Conservation (phyloP, 1,140 invertebrate genomes). For the Pogonus chalceus region DNA sequence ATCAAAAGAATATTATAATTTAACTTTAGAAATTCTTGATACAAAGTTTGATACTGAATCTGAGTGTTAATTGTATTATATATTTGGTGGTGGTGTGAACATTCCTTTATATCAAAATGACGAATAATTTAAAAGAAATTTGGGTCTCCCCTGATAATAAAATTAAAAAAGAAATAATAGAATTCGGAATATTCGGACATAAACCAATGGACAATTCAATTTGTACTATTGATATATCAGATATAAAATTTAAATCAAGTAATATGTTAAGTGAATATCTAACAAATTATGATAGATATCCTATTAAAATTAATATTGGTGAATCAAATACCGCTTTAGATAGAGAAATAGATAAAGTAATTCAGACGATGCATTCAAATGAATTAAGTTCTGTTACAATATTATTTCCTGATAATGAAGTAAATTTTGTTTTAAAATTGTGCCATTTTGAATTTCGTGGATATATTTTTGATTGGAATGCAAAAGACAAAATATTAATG, state of each 20-base stretch:
- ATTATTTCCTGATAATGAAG: constrained; percentile 13
- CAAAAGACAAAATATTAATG: constrained; percentile 25
- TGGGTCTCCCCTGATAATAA: constrained; percentile 27
- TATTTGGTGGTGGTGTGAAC: no score
- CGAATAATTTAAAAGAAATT: constrained; percentile 6
- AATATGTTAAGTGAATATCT: constrained; percentile 1
- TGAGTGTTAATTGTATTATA: constrained; percentile 26
- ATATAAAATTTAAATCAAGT: constrained; percentile 17
- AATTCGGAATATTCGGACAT: constrained; percentile 17
- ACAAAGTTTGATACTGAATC: constrained; percentile 25
- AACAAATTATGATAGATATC: neutral
- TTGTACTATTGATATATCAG: constrained; percentile 24
- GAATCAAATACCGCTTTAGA: constrained; percentile 25
- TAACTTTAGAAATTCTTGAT: constrained; percentile 24
- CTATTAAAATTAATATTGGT: constrained; percentile 8
- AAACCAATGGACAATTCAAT: constrained; percentile 29
- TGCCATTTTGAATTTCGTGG: constrained; percentile 22
- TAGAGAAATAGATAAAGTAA: constrained; percentile 24
- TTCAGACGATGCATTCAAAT: constrained; percentile 25
- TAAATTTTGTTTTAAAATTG: constrained; percentile 22
- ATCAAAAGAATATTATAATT: constrained; percentile 24
- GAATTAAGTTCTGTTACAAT: constrained; percentile 23
- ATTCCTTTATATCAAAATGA: neutral
- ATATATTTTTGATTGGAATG: constrained; percentile 30
- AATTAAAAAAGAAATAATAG: constrained; percentile 24